phyloP scores from a whole-genome alignment of 2,888 invertebrate genomes.

The Brachylomia viminalis region DNA sequence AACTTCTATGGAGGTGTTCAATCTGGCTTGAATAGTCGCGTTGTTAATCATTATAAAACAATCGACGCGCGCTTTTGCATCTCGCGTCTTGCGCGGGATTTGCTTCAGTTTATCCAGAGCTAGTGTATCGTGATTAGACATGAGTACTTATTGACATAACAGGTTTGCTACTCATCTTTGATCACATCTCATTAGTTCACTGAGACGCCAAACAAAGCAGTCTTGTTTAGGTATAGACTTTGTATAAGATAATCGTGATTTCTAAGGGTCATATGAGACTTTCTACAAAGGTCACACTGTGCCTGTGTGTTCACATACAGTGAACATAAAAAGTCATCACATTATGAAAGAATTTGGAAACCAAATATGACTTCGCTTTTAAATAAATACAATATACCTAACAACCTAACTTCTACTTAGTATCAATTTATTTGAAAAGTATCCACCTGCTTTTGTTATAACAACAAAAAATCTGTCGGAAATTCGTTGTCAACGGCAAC shows the following conservation, averaged over 20 bases:
- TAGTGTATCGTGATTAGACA: neutral
- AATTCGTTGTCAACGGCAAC: conserved; percentile 33
- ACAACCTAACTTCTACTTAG: neutral
- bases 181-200: conserved; percentile 23
- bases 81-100: neutral
- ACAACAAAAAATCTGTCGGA: conserved; percentile 24
- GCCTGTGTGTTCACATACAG: neutral
- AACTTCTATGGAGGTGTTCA: neutral
- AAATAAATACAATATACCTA: conserved; percentile 14
- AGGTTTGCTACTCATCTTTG: conserved; percentile 26
- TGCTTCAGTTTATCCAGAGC: neutral
- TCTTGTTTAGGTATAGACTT: neutral
- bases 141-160: conserved; percentile 11
- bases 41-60: neutral
- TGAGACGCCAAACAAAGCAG: conserved; percentile 12
- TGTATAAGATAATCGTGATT: neutral
- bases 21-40: neutral
- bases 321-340: neutral
- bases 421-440: conserved; percentile 8
- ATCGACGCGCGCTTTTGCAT: neutral
- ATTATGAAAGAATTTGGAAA: neutral
- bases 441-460: conserved; percentile 7
- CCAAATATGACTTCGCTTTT: neutral
- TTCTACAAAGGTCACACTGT: conserved; percentile 6
- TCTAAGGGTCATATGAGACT: neutral